Base-by-base conservation (phyloP, 2,113 vertebrate species). In the Crocuta crocuta region DNA sequence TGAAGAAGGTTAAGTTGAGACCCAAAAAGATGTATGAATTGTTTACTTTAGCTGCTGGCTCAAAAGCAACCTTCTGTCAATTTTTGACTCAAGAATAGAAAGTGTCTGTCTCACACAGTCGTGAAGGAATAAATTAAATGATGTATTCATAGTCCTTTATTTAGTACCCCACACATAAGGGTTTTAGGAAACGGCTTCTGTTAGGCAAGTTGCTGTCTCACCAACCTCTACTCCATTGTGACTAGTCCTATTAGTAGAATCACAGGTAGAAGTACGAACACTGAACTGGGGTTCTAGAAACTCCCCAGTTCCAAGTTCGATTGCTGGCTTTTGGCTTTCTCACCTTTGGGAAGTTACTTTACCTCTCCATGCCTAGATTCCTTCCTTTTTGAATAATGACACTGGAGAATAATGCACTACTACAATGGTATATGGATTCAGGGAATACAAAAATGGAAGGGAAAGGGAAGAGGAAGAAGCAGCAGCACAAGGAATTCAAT, bases 141-240 rank as follows among this genome's bases (percentile, higher is more conserved):
- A 80, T 17, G 24, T 39, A n/a, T 24, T 8, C 21, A 58, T 73
- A 45, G 3, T 17, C 24, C n/a, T 65, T 94, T 28, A 35, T 12
- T 31, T 31, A 35, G 17, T 61, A 7, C 17, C 43, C 8, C 53
- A 0, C 0, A 4, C 3, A 28, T 23, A 31, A 28, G 10, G 3
- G 35, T 87, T 68, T 35, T 23, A n/a, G 73, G 7, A 92, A 76
- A 7, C 89, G 1, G 55, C 33, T 35, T 50, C 16, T 23, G 5
- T 48, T 63, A 71, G 35, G 33, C 4, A 16, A 21, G 3, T 19
- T 55, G 31, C 33, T 76, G 12, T 48, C 26, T 39, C 23, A 23
- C 28, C 19, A 10, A 17, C 28, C n/a, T 61, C 55, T 45, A 8
- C 13, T n/a, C 28, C 7, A 0, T 21, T 19, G 2, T 33, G n/a